Evolutionary conservation across 2,888 invertebrate genomes (phyloP), one percentile per base, ranked within the genome.

Genomic region (Lasioglossum calceatum): DNA sequence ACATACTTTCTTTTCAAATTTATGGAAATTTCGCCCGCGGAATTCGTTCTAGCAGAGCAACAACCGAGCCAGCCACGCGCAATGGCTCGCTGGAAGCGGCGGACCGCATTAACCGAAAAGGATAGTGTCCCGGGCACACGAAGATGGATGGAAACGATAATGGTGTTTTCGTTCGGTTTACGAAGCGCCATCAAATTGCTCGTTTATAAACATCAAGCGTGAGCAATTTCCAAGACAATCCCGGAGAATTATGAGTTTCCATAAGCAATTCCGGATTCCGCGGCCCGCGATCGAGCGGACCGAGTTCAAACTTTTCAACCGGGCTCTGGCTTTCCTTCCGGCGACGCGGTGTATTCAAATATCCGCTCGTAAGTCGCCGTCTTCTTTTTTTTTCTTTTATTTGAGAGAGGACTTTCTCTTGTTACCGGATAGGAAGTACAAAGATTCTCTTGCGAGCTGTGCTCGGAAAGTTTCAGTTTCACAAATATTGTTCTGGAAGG

Each of bases 151-250:
- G 64, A 58, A 78, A 81, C 75, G 85, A 76, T 83, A 83, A 79
- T 73, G 70, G 72, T 79, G 84, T 73, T 79, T 79, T 78, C 74
- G 77, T 58, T 78, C 74, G 77, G 47, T 77, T 77, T 50, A 36
- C 27, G 47, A 27, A 73, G 44, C 80, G 36, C 84, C 79, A 27
- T 75, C 72, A 64, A 77, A 79, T 77, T 74, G 77, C 82, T 82
- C 74, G 86, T 85, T 80, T 80, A 61, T 77, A 79, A 86, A 76
- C 86, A 78, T 83, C 81, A 67, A 79, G 73, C 70, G 70, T 75
- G 64, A 86, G 77, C 81, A 83, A 86, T 78, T 86, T 81, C 75
- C 79, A 64, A 61, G 86, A 72, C 74, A 73, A 78, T 78, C 76
- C 16, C 61, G 32, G 58, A 44, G 84, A 84, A 72, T 76, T 61